Percentiles rank a stretch among this genome's conserved stretches.
These are phyloP conservation scores for Maniola jurtina DNA, from an alignment of 1,140 invertebrate species.

Conservation along the genomic window DNA sequence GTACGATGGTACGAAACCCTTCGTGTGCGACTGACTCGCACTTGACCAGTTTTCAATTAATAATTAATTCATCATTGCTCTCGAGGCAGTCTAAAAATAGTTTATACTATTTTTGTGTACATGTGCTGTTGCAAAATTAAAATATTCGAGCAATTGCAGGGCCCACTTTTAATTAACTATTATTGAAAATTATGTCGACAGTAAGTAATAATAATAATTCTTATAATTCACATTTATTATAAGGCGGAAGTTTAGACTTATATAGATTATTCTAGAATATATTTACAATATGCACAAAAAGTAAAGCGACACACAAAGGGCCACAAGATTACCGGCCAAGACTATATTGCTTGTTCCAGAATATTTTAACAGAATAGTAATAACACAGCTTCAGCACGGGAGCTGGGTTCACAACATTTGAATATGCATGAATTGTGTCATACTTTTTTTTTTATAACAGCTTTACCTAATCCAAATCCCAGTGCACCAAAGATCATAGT, in stretches of 20 bases:
- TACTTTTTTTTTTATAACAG: background rate
- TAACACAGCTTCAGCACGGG: constrained; percentile 17
- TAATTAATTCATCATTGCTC: no score
- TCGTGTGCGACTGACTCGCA: no score
- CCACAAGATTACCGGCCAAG: constrained; percentile 45
- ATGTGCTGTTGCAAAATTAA: background rate
- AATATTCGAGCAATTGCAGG: constrained; percentile 7
- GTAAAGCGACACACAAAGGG: constrained; percentile 57
- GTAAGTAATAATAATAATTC: constrained; percentile 14
- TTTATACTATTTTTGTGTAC: no score
- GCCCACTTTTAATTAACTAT: constrained; percentile 7
- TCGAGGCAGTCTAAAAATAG: no score
- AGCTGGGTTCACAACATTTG: constrained; percentile 3
- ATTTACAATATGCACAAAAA: constrained; percentile 75
- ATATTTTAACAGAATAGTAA: no score
- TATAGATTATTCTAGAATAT: constrained; percentile 51
- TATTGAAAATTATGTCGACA: constrained; percentile 18
- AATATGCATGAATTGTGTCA: background rate
- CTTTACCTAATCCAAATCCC: background rate
- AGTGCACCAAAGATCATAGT: background rate
- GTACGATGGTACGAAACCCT: no score
- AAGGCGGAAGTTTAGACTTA: constrained; percentile 72
- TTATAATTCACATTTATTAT: constrained; percentile 55
- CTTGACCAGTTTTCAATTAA: no score
- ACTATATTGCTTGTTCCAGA: constrained; percentile 58